phyloP scores from a whole-genome alignment of 2,113 vertebrate genomes.

The Pristiophorus japonicus region DNA sequence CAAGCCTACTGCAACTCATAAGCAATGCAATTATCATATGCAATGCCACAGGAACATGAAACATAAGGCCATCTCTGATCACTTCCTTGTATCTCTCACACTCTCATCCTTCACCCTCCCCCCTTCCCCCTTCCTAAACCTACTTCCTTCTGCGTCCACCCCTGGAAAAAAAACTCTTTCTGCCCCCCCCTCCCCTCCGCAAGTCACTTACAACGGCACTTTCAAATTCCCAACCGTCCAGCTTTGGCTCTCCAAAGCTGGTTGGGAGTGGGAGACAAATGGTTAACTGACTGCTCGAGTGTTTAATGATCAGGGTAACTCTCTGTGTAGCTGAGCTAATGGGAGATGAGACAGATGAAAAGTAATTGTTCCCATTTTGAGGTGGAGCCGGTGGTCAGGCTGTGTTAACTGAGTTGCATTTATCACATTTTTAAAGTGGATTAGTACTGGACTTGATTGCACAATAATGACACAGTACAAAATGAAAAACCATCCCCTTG shows the following conservation, averaged over 20 bases:
- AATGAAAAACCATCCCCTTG: background rate
- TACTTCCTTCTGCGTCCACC: background rate
- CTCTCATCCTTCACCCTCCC: background rate
- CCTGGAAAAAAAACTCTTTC: background rate
- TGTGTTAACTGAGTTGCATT: background rate
- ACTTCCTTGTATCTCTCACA: background rate
- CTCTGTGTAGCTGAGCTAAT: too few relatives aligned
- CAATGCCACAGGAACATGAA: too few relatives aligned
- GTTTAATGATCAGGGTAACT: too few relatives aligned
- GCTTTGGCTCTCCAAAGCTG: background rate
- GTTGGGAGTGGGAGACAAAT: background rate
- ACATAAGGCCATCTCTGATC: too few relatives aligned
- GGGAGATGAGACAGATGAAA: slow-evolving; percentile 1
- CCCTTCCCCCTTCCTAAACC: background rate
- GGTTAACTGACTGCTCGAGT: background rate
- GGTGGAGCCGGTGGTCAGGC: background rate
- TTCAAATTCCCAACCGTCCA: too few relatives aligned
- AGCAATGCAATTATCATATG: too few relatives aligned
- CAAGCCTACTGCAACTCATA: too few relatives aligned
- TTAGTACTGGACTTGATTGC: background rate
- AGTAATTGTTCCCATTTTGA: background rate
- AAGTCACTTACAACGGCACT: too few relatives aligned
- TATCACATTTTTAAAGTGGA: background rate
- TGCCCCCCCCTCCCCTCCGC: background rate
- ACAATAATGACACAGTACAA: background rate